These are phyloP conservation scores for Apotomis capreana DNA, from an alignment of 2,888 invertebrate species.

Conservation along the genomic window DNA sequence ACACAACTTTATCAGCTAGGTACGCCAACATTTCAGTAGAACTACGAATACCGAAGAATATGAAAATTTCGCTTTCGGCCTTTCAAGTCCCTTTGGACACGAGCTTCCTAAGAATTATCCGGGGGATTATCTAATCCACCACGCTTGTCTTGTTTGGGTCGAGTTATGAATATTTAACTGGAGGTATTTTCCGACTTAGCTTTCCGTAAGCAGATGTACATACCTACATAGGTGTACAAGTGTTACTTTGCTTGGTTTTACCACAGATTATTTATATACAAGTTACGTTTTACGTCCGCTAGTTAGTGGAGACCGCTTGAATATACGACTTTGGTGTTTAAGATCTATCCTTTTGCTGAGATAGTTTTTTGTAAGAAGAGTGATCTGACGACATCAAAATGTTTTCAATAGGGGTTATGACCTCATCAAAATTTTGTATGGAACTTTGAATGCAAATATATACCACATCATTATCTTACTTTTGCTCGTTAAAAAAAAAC, in stretches of 20 bases:
- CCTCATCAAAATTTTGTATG: too few relatives aligned
- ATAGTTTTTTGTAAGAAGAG: too few relatives aligned
- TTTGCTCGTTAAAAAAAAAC: too few relatives aligned
- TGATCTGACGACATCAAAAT: too few relatives aligned
- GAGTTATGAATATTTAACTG: constrained; percentile 28
- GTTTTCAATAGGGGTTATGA: too few relatives aligned
- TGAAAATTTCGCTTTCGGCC: background rate
- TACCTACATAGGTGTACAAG: background rate
- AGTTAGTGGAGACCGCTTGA: too few relatives aligned
- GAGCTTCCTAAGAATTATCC: constrained; percentile 24
- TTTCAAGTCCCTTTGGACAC: constrained; percentile 1
- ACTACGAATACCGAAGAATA: background rate
- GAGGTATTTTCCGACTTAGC: constrained; percentile 23
- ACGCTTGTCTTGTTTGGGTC: constrained; percentile 26
- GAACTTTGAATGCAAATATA: too few relatives aligned
- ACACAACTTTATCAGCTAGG: background rate
- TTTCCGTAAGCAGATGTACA: constrained; percentile 1
- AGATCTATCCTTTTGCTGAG: too few relatives aligned
- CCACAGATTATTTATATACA: too few relatives aligned
- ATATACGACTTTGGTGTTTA: too few relatives aligned
- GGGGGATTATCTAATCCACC: constrained; percentile 29
- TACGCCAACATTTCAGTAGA: background rate
- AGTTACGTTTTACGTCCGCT: too few relatives aligned
- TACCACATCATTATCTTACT: too few relatives aligned
- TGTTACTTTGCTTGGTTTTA: background rate